phyloP scores from a whole-genome alignment of 2,797 vertebrate species.

The Mormyrops boulengeri region DNA sequence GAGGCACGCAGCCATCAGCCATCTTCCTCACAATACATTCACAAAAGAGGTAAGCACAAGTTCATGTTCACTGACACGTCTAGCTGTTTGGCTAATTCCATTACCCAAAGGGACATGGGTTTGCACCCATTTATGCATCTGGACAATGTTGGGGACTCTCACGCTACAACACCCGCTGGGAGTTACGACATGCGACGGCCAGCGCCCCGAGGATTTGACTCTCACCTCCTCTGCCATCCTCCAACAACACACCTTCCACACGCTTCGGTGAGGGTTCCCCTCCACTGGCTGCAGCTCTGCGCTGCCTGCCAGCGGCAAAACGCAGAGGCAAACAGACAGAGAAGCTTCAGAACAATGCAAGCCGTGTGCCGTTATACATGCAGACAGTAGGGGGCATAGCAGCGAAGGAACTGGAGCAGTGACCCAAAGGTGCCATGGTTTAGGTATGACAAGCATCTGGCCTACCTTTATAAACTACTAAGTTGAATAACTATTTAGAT shows the following conservation, averaged over 20 bases:
- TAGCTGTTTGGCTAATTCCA: background rate
- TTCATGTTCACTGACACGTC: background rate
- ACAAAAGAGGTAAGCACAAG: background rate
- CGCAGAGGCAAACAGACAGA: background rate
- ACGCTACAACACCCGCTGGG: background rate
- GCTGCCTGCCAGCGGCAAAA: slow-evolving; percentile 45
- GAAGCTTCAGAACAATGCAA: background rate
- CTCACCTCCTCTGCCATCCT: slow-evolving; percentile 91
- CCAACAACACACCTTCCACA: slow-evolving; percentile 97
- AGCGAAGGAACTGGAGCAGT: background rate
- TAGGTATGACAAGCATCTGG: background rate
- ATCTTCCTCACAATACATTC: background rate
- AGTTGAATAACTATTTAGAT: background rate
- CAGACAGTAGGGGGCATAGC: background rate
- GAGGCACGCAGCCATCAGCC: background rate
- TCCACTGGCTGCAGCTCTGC: slow-evolving; percentile 77
- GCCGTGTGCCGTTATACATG: background rate
- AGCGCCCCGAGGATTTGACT: slow-evolving; percentile 20
- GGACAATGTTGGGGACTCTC: background rate
- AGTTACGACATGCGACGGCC: background rate
- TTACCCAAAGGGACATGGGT: background rate
- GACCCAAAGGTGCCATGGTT: background rate
- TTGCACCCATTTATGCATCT: background rate
- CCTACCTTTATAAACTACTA: background rate
- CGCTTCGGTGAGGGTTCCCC: slow-evolving; percentile 87